Percentiles rank a stretch among this genome's conserved stretches.
phyloP scores from a whole-genome alignment of 2,888 invertebrate species.

The Adelognathus sp. region DNA sequence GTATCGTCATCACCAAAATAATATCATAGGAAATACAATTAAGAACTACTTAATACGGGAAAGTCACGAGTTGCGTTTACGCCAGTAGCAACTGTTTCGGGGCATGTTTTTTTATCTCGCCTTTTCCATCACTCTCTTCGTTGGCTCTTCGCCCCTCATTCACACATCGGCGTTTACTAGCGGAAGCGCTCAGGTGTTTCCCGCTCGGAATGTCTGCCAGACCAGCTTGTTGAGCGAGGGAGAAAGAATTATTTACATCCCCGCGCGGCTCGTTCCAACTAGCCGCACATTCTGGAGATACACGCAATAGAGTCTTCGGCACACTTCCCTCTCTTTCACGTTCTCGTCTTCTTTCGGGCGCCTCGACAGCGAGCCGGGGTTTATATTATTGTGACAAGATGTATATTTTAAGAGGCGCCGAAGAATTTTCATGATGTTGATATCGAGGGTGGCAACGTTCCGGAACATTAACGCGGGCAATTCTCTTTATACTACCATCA shows the following conservation, averaged over 20 bases:
- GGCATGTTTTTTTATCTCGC: background rate
- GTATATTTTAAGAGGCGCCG: constrained; percentile 75
- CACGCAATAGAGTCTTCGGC: background rate
- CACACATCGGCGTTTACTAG: background rate
- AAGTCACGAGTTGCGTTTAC: no score
- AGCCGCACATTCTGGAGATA: constrained; percentile 4
- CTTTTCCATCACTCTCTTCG: background rate
- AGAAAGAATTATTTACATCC: constrained; percentile 18
- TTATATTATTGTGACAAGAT: constrained; percentile 71
- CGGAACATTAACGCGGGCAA: constrained; percentile 33
- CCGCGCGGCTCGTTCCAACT: constrained; percentile 32
- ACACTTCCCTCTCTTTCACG: no score
- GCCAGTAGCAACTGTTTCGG: no score
- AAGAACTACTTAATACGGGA: no score
- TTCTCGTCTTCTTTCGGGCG: constrained; percentile 45
- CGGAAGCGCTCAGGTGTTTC: background rate
- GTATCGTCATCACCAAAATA: no score
- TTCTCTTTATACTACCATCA: background rate
- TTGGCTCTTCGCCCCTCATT: constrained; percentile 25
- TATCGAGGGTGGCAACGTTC: constrained; percentile 4
- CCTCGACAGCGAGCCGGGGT: constrained; percentile 48
- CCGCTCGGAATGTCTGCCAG: background rate
- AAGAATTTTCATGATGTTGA: constrained; percentile 77
- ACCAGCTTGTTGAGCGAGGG: background rate
- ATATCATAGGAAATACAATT: no score